These are phyloP conservation scores for Trichomycterus rosablanca DNA, from an alignment of 2,113 vertebrate species.

Conservation along the genomic window DNA sequence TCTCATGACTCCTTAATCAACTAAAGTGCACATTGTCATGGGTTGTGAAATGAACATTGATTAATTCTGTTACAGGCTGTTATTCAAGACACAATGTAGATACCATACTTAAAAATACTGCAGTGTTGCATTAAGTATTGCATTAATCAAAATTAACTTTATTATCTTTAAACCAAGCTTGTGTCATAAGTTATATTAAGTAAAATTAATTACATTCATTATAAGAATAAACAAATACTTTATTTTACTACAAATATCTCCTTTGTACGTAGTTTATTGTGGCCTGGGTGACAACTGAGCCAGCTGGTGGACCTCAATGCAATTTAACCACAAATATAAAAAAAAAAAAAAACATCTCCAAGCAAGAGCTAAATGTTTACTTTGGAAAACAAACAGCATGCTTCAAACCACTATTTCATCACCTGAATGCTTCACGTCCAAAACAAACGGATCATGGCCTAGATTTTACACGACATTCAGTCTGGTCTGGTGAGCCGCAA, in stretches of 20 bases:
- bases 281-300: slow-evolving; percentile 56
- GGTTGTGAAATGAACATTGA: slow-evolving; percentile 4
- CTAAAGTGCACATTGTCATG: slow-evolving; percentile 7
- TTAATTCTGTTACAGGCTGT: slow-evolving; percentile 8
- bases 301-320: slow-evolving; percentile 45
- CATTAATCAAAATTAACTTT: background rate
- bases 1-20: slow-evolving; percentile 7
- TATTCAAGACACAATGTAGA: background rate
- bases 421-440: slow-evolving; percentile 41
- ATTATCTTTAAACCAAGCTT: background rate
- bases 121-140: background rate
- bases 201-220: too few species aligned
- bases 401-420: slow-evolving; percentile 48
- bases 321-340: slow-evolving; percentile 53
- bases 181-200: too few species aligned
- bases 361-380: slow-evolving; percentile 53
- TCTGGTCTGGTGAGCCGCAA: background rate
- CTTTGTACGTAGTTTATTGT: slow-evolving; percentile 52
- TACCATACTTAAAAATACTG: background rate
- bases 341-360: slow-evolving; percentile 64
- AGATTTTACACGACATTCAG: slow-evolving; percentile 18
- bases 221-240: too few species aligned
- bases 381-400: slow-evolving; percentile 64
- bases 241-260: too few species aligned
- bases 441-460: slow-evolving; percentile 36